Percentiles rank a stretch among this genome's conserved stretches.
These are phyloP conservation scores for Molothrus aeneus DNA, from an alignment of 2,797 vertebrate species.

Conservation along the genomic window DNA sequence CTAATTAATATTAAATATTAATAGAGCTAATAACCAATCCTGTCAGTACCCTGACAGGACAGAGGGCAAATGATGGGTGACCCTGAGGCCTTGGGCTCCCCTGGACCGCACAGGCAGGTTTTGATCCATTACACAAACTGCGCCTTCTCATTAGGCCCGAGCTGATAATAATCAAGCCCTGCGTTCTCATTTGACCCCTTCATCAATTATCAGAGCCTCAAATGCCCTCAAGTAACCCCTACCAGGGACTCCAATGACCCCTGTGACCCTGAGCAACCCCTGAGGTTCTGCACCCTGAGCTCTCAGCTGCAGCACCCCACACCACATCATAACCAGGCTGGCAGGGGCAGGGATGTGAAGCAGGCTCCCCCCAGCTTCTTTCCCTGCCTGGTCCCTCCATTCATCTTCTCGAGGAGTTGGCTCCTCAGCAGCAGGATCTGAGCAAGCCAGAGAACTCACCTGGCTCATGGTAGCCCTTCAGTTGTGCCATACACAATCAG, in stretches of 20 bases:
- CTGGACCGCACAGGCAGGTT: not conserved
- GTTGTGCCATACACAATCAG: not conserved
- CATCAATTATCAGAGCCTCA: not conserved
- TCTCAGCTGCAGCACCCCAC: not conserved
- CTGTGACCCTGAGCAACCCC: not conserved
- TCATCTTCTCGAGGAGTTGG: accelerated
- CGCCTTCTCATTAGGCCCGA: accelerated
- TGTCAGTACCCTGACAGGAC: not conserved
- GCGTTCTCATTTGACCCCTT: not conserved
- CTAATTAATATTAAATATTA: not conserved
- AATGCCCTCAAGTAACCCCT: not conserved
- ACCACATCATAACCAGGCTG: not conserved
- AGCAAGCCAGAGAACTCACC: not conserved
- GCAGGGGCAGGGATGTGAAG: accelerated
- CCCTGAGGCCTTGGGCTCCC: not conserved
- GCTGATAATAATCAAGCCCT: not conserved
- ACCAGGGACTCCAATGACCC: not conserved
- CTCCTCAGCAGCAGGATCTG: not conserved
- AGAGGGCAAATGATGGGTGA: not conserved
- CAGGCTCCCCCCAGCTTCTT: not conserved
- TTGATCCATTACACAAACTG: not conserved
- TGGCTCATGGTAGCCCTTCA: accelerated
- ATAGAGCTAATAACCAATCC: not conserved
- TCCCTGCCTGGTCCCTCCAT: not conserved
- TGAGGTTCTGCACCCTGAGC: not conserved